Conservation (phyloP, 2,888 invertebrate species). For the Hyppa rectilinea region DNA sequence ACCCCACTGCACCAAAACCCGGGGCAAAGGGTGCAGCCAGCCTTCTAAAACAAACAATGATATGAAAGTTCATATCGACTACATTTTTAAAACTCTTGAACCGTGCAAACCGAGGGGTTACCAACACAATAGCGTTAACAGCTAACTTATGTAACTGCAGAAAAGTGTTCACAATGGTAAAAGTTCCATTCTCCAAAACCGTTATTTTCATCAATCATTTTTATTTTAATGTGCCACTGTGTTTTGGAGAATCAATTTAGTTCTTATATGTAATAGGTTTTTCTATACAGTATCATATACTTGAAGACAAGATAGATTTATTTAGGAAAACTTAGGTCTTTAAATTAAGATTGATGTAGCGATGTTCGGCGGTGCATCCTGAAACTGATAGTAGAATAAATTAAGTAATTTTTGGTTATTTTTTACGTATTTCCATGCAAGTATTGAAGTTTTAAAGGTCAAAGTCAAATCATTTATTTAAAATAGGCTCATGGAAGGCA, state of each 20-base stretch:
- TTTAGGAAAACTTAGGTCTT: neutral
- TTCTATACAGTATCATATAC: no score
- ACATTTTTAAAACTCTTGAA: neutral
- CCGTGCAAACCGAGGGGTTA: neutral
- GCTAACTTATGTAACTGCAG: neutral
- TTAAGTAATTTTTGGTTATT: neutral
- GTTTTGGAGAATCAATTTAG: neutral
- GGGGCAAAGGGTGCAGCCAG: no score
- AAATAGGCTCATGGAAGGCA: no score
- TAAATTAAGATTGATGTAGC: neutral
- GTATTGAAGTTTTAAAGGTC: no score
- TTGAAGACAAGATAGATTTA: neutral
- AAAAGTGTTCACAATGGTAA: constrained; percentile 11
- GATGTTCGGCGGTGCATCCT: neutral
- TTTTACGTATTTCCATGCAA: neutral
- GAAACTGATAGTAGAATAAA: neutral
- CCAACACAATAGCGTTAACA: constrained; percentile 1
- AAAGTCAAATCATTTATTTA: no score
- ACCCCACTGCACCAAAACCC: no score
- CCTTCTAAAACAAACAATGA: no score
- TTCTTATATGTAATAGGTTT: no score
- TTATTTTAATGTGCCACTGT: neutral
- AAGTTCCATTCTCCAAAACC: constrained; percentile 18
- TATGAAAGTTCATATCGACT: no score
- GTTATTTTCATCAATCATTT: constrained; percentile 25